Percentiles rank a stretch among this genome's conserved stretches.
phyloP scores from a whole-genome alignment of 2,888 invertebrate genomes.

The Thereva unica region DNA sequence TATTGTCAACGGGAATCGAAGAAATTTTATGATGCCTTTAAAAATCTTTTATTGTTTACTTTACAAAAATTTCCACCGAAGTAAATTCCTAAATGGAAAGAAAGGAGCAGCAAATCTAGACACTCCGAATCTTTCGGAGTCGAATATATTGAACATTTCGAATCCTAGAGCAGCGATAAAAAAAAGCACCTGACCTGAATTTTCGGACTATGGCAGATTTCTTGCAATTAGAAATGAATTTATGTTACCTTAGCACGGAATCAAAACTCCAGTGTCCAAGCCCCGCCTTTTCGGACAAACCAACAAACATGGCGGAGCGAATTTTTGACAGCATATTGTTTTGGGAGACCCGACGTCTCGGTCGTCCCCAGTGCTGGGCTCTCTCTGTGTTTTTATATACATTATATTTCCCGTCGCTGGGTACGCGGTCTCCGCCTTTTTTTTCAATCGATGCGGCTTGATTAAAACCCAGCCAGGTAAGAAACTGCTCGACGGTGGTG shows the following conservation, averaged over 20 bases:
- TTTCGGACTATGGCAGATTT: neutral
- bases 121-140: neutral
- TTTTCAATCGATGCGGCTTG: constrained; percentile 14
- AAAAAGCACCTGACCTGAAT: constrained; percentile 1
- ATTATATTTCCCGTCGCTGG: constrained; percentile 3
- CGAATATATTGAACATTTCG: constrained; percentile 10
- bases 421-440: constrained; percentile 24
- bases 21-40: too few species aligned
- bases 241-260: neutral
- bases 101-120: constrained; percentile 25
- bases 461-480: constrained; percentile 3
- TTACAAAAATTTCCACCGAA: too few species aligned
- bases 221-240: neutral
- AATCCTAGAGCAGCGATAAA: neutral
- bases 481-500: constrained; percentile 6
- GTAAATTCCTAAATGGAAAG: too few species aligned
- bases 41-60: too few species aligned
- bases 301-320: constrained; percentile 29
- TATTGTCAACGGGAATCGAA: too few species aligned
- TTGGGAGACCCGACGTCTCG: too few species aligned
- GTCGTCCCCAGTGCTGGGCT: too few species aligned
- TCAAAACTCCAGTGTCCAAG: constrained; percentile 2
- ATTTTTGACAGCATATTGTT: constrained; percentile 11
- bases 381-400: too few species aligned
- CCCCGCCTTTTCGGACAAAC: constrained; percentile 12